Conservation (phyloP, 2,888 invertebrate genomes). For the Ischnus inquisitorius region DNA sequence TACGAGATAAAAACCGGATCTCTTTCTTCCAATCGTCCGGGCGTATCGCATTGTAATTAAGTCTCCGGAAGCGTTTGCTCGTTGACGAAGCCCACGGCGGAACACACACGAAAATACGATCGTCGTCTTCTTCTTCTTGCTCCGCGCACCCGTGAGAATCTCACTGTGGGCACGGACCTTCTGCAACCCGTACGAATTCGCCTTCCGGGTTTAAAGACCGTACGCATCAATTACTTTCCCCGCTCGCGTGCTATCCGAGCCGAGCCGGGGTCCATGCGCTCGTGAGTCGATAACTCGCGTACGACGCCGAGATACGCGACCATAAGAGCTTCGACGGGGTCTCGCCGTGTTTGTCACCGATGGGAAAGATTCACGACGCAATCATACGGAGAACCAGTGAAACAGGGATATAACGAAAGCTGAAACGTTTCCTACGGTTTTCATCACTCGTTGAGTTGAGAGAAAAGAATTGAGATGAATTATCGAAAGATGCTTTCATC, state of each 20-base stretch:
- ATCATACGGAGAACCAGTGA: not conserved
- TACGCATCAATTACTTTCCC: conserved; percentile 70
- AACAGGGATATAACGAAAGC: not conserved
- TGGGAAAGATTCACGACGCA: conserved; percentile 17
- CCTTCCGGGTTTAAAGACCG: conserved; percentile 69
- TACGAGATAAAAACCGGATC: not conserved
- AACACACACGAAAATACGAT: not conserved
- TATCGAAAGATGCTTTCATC: no score
- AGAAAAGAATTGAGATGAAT: not conserved
- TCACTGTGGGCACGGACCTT: conserved; percentile 7
- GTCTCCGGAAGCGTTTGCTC: conserved; percentile 27
- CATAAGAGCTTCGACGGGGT: not conserved
- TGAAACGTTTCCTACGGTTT: not conserved
- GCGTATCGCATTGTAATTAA: not conserved
- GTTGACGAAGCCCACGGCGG: not conserved
- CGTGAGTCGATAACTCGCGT: conserved; percentile 48
- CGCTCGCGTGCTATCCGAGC: conserved; percentile 9
- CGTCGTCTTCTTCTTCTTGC: not conserved
- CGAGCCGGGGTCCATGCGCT: conserved; percentile 50
- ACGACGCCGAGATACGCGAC: conserved; percentile 6
- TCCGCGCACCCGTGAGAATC: not conserved
- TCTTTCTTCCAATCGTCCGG: conserved; percentile 9
- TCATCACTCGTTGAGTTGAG: not conserved
- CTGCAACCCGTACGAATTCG: conserved; percentile 46
- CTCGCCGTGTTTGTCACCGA: conserved; percentile 8